phyloP scores from a whole-genome alignment of 2,888 invertebrate genomes.

The Diloba caeruleocephala region DNA sequence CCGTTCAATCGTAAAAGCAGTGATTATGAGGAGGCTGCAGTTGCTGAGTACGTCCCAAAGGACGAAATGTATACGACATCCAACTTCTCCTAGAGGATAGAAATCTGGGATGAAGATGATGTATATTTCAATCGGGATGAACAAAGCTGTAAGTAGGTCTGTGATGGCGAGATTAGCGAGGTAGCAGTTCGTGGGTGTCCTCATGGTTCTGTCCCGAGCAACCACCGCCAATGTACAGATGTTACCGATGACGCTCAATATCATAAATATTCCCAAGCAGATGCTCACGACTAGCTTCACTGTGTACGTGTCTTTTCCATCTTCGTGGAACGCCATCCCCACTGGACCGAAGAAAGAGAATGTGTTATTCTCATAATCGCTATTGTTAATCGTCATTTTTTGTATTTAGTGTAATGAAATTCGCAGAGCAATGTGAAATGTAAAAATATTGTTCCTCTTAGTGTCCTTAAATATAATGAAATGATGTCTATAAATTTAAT shows the following conservation, averaged over 20 bases:
- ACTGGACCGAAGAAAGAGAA: conserved; percentile 75
- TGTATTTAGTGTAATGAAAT: background rate
- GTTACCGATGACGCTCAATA: conserved; percentile 93
- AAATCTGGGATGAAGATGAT: conserved; percentile 93
- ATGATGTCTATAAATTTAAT: conserved; percentile 3
- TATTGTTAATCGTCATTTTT: conserved; percentile 53
- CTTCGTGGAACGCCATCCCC: conserved; percentile 71
- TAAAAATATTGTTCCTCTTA: too few relatives aligned
- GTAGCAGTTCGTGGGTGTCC: conserved; percentile 95
- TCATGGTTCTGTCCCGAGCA: conserved; percentile 92
- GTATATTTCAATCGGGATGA: conserved; percentile 94
- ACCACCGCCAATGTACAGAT: conserved; percentile 94
- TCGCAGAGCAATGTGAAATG: background rate
- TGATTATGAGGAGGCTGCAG: conserved; percentile 95
- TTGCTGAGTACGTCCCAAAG: conserved; percentile 95
- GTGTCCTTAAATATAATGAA: background rate
- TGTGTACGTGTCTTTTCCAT: conserved; percentile 67
- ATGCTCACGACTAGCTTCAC: conserved; percentile 86
- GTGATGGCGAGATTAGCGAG: conserved; percentile 93
- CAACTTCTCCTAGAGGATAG: conserved; percentile 93
- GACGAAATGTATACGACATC: conserved; percentile 93
- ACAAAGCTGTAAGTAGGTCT: conserved; percentile 92
- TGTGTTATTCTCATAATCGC: conserved; percentile 68
- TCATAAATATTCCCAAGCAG: conserved; percentile 90
- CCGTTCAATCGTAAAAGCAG: conserved; percentile 96